These are phyloP conservation scores for Xerus inauris DNA, from an alignment of 2,113 vertebrate species.

Conservation along the genomic window DNA sequence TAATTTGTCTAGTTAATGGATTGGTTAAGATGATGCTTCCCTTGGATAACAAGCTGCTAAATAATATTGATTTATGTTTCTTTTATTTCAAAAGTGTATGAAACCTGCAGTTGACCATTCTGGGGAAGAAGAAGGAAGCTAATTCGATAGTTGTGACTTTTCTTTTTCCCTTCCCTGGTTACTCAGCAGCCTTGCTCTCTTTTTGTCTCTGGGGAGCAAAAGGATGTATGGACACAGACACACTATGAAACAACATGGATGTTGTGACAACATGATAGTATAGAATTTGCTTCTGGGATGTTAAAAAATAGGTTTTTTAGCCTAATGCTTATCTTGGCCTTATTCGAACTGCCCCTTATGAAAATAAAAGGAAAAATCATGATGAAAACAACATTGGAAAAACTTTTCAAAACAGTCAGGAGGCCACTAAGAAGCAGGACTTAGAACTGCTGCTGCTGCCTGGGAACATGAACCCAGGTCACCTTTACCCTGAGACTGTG, in stretches of 20 bases:
- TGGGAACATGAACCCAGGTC: neutral
- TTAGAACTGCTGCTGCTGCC: neutral
- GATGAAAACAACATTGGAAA: neutral
- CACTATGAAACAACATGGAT: neutral
- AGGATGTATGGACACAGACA: neutral
- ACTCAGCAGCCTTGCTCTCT: neutral
- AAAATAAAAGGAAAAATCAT: neutral
- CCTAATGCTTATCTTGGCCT: neutral
- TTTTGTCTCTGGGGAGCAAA: too few relatives aligned
- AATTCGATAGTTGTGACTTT: neutral
- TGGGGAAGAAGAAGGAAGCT: neutral
- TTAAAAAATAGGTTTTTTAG: neutral
- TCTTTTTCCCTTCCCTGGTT: neutral
- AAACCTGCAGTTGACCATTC: neutral
- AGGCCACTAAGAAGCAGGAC: neutral
- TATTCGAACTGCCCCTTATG: neutral
- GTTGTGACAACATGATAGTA: neutral
- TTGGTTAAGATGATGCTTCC: neutral
- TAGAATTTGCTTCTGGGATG: neutral
- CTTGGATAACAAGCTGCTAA: neutral
- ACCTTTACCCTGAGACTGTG: neutral
- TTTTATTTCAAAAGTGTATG: neutral
- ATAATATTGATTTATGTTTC: neutral
- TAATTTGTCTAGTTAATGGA: constrained; percentile 11
- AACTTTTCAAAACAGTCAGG: neutral